These are phyloP conservation scores for Cephus nigrinus DNA, from an alignment of 2,888 invertebrate species.

Conservation along the genomic window DNA sequence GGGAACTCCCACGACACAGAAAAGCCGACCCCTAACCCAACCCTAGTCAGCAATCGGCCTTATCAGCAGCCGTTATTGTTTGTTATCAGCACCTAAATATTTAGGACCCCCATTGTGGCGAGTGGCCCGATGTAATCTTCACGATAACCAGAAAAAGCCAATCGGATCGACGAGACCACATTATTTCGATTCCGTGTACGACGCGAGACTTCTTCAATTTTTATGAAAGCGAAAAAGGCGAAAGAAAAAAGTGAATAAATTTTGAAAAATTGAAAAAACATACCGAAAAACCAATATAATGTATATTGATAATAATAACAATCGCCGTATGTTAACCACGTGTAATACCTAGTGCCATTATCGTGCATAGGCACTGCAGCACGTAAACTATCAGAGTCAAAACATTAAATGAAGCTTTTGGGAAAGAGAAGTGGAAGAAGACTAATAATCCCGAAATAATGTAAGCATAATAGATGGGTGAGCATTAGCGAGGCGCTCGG, in stretches of 20 bases:
- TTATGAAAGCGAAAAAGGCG: neutral
- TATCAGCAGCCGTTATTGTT: slow-evolving; percentile 49
- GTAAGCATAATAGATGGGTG: slow-evolving; percentile 63
- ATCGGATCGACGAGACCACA: neutral
- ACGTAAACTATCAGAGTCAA: slow-evolving; percentile 34
- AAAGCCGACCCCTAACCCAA: slow-evolving; percentile 12
- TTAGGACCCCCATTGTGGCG: slow-evolving; percentile 35
- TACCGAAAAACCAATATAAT: neutral
- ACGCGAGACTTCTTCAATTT: neutral
- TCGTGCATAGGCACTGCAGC: neutral
- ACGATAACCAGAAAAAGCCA: slow-evolving; percentile 22
- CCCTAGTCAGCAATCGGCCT: slow-evolving; percentile 33
- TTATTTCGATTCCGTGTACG: neutral
- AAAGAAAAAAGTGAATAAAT: neutral
- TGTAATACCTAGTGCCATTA: neutral
- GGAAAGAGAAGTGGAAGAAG: slow-evolving; percentile 41
- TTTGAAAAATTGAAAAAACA: neutral
- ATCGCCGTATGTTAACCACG: neutral
- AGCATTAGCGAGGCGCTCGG: slow-evolving; percentile 62
- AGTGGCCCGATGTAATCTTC: slow-evolving; percentile 27
- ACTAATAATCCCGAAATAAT: slow-evolving; percentile 65
- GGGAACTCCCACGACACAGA: slow-evolving; percentile 26
- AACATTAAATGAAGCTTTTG: slow-evolving; percentile 53
- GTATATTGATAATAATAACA: neutral
- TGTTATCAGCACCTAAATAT: slow-evolving; percentile 47